These are phyloP conservation scores for Hydriomena furcata DNA, from an alignment of 2,888 invertebrate genomes.

Conservation along the genomic window DNA sequence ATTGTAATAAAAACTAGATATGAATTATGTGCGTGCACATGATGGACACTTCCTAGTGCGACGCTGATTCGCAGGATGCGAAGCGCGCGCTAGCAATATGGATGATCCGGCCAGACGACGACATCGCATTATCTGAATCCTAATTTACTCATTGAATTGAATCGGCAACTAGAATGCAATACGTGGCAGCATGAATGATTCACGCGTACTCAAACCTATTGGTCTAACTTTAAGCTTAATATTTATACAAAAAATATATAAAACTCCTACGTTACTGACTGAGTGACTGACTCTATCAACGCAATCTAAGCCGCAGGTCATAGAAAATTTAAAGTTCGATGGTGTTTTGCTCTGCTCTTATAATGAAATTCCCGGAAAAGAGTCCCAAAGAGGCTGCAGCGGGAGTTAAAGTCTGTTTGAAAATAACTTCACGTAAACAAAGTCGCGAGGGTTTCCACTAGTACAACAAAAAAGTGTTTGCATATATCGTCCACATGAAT, in stretches of 20 bases:
- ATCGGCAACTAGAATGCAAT: slow-evolving; percentile 67
- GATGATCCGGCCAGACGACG: slow-evolving; percentile 70
- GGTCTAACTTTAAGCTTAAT: slow-evolving; percentile 28
- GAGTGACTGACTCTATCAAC: no score
- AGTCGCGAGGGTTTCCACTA: no score
- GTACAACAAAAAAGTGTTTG: slow-evolving; percentile 13
- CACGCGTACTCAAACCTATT: slow-evolving; percentile 48
- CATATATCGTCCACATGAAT: slow-evolving; percentile 15
- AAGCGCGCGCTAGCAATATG: slow-evolving; percentile 67
- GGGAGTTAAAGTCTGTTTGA: no score
- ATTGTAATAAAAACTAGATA: slow-evolving; percentile 13
- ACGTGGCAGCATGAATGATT: slow-evolving; percentile 62
- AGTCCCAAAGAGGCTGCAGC: no score
- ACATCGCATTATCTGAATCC: slow-evolving; percentile 69
- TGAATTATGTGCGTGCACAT: slow-evolving; percentile 32
- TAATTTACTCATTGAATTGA: slow-evolving; percentile 74
- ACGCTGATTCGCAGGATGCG: slow-evolving; percentile 63
- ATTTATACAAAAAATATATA: no score
- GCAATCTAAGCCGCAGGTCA: no score
- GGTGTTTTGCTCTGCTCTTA: no score
- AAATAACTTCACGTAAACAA: no score
- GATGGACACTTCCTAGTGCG: slow-evolving; percentile 66
- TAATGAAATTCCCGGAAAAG: no score
- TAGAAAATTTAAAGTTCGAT: no score
- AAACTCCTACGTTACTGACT: no score